Percentiles rank a stretch among this genome's conserved stretches.
Conservation (phyloP, 2,888 invertebrate species). For the Labia minor region DNA sequence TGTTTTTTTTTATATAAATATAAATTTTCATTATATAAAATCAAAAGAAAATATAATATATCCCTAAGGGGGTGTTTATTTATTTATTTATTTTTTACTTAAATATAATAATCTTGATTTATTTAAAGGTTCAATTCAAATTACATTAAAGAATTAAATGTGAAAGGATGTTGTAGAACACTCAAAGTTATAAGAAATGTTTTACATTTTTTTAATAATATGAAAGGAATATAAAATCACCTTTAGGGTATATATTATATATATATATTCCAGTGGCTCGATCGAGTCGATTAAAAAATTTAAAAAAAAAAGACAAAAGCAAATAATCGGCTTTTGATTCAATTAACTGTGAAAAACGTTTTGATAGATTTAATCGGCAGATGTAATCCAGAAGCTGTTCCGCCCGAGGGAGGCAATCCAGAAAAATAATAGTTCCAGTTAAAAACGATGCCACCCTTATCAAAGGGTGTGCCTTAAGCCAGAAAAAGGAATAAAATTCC, state of each 20-base stretch:
- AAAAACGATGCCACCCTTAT: not conserved
- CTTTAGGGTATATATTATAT: not conserved
- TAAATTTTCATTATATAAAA: too few relatives aligned
- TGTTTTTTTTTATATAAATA: too few relatives aligned
- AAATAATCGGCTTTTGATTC: not conserved
- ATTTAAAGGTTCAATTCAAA: too few relatives aligned
- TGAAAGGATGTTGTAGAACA: too few relatives aligned
- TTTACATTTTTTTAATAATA: not conserved
- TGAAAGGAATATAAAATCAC: too few relatives aligned
- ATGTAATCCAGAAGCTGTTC: not conserved
- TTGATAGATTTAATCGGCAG: not conserved
- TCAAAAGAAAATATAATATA: too few relatives aligned
- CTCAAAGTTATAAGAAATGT: not conserved
- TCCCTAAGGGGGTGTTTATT: too few relatives aligned
- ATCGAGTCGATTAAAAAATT: not conserved
- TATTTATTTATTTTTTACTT: too few relatives aligned
- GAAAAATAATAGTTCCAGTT: not conserved
- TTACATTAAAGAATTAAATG: too few relatives aligned
- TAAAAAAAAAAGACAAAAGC: not conserved
- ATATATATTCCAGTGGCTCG: not conserved
- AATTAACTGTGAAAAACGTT: conserved; percentile 13
- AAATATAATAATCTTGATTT: too few relatives aligned
- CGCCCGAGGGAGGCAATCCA: not conserved
- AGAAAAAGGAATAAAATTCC: not conserved
- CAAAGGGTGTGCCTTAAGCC: not conserved